These are phyloP conservation scores for Lacanobia oleracea DNA, from an alignment of 2,888 invertebrate species.

Conservation along the genomic window DNA sequence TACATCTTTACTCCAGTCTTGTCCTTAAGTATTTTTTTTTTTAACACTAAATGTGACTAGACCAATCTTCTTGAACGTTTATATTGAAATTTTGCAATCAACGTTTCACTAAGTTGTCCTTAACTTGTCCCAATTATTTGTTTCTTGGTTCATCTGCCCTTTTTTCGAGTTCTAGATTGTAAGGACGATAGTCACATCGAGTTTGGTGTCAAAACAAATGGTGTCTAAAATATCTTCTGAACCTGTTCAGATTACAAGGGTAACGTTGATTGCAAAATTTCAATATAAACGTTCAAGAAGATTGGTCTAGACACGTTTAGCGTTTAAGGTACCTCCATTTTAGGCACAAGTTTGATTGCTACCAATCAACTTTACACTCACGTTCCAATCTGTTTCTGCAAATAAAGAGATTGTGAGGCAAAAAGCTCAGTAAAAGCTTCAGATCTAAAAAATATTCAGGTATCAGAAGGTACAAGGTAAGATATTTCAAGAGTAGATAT, in stretches of 20 bases:
- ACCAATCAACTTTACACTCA: slow-evolving; percentile 47
- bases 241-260: slow-evolving; percentile 15
- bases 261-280: slow-evolving; percentile 22
- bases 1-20: no score
- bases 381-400: slow-evolving; percentile 54
- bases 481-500: slow-evolving; percentile 16
- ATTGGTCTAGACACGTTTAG: slow-evolving; percentile 22
- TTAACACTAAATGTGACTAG: slow-evolving; percentile 21
- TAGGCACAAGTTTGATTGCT: slow-evolving; percentile 32
- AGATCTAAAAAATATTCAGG: slow-evolving; percentile 14
- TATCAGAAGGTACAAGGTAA: slow-evolving; percentile 15
- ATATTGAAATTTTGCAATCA: slow-evolving; percentile 26
- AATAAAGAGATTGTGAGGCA: slow-evolving; percentile 49
- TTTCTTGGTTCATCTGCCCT: no score
- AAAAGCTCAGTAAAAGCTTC: slow-evolving; percentile 17
- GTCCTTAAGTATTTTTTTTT: no score
- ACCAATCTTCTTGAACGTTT: slow-evolving; percentile 25
- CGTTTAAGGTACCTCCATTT: slow-evolving; percentile 25
- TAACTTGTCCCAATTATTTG: no score
- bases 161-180: not conserved
- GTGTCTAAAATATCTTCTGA: not conserved
- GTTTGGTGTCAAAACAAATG: not conserved
- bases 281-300: slow-evolving; percentile 26
- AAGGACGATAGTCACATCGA: not conserved
- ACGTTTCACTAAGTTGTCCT: no score